These are phyloP conservation scores for Potorous gilbertii DNA, from an alignment of 2,797 vertebrate species.

Conservation along the genomic window DNA sequence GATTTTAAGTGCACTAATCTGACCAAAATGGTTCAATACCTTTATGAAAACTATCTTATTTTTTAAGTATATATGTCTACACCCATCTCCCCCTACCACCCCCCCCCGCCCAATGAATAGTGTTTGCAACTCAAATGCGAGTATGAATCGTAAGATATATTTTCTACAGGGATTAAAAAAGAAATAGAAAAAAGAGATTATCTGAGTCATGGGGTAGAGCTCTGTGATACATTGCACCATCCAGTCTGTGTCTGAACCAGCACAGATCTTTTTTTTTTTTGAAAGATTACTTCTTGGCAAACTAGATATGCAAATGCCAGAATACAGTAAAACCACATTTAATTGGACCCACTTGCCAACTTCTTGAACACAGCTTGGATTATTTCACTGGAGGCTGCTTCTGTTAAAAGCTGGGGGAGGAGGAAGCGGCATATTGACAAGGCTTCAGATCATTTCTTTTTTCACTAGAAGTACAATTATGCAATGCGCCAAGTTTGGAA, in stretches of 20 bases:
- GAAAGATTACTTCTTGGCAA: conserved; percentile 89
- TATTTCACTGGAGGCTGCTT: conserved; percentile 89
- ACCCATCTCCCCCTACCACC: neutral
- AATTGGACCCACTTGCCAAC: conserved; percentile 91
- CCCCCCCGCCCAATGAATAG: neutral
- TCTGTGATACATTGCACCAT: conserved; percentile 79
- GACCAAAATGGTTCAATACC: neutral
- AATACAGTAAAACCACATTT: conserved; percentile 91
- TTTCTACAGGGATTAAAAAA: conserved; percentile 72
- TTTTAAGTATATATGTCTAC: conserved; percentile 65
- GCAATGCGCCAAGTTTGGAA: conserved; percentile 87
- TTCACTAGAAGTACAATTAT: conserved; percentile 85
- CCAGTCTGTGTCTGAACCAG: conserved; percentile 82
- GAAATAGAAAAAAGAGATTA: conserved; percentile 57
- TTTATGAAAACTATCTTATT: conserved; percentile 30
- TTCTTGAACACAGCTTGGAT: conserved; percentile 91
- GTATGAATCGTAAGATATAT: conserved; percentile 49
- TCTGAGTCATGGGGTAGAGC: conserved; percentile 81
- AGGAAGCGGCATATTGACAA: conserved; percentile 89
- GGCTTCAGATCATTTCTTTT: conserved; percentile 84
- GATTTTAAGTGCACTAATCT: neutral
- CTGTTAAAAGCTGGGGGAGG: conserved; percentile 89
- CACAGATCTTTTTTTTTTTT: conserved; percentile 73
- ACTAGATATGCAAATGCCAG: conserved; percentile 89
- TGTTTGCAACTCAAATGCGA: conserved; percentile 62